Conservation (phyloP, 2,113 vertebrate species). For the Ameiurus melas region DNA sequence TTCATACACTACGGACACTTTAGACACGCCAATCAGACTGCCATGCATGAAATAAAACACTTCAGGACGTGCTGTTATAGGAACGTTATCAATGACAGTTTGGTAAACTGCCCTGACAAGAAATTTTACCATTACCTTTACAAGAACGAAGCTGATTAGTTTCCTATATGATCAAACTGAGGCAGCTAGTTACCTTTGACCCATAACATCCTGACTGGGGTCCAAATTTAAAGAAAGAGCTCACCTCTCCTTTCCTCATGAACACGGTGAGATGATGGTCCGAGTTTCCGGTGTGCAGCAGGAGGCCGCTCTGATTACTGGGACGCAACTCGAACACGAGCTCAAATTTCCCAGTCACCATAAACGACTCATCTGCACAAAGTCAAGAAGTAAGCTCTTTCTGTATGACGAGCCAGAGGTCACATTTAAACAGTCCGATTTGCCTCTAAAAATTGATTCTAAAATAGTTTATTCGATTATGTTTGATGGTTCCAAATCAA, state of each 20-base stretch:
- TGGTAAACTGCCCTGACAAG: too few species aligned
- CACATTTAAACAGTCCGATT: not conserved
- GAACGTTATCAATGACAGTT: too few species aligned
- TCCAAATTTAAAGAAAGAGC: conserved; percentile 5
- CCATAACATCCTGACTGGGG: not conserved
- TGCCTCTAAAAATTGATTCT: not conserved
- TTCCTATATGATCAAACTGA: not conserved
- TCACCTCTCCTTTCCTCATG: conserved; percentile 83
- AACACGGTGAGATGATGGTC: conserved; percentile 78
- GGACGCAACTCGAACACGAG: conserved; percentile 82
- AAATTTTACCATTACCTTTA: too few species aligned
- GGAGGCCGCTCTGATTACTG: conserved; percentile 73
- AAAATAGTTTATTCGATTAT: not conserved
- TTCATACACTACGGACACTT: too few species aligned
- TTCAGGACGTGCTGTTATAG: too few species aligned
- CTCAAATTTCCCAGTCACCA: conserved; percentile 77
- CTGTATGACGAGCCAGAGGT: not conserved
- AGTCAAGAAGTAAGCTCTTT: conserved; percentile 10
- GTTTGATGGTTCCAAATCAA: too few species aligned
- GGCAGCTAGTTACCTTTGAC: not conserved
- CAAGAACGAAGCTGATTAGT: too few species aligned
- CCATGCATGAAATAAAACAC: too few species aligned
- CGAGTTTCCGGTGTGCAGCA: conserved; percentile 77
- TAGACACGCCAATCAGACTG: too few species aligned
- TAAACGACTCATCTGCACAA: conserved; percentile 75